Percentiles rank a stretch among this genome's conserved stretches.
phyloP scores from a whole-genome alignment of 2,888 invertebrate species.

The Drosophila mimica region DNA sequence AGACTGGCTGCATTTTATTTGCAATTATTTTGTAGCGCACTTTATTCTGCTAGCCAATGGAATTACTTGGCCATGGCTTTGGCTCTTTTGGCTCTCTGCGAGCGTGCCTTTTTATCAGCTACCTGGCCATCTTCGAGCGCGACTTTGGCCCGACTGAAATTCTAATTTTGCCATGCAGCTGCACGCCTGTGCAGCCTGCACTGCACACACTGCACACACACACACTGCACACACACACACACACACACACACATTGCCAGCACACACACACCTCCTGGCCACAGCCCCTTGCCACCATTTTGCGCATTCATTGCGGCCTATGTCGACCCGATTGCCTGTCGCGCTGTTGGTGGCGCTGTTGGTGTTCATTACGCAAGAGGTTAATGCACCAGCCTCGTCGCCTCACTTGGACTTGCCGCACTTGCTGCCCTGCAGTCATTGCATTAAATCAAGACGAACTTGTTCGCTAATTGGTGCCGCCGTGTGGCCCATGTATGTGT shows the following conservation, averaged over 20 bases:
- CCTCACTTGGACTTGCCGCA: conserved; percentile 34
- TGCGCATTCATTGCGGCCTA: conserved; percentile 25
- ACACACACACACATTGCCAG: neutral
- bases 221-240: conserved; percentile 20
- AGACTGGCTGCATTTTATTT: conserved; percentile 76
- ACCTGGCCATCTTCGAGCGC: conserved; percentile 64
- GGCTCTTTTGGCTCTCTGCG: conserved; percentile 22
- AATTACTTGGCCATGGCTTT: conserved; percentile 66
- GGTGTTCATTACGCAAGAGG: conserved; percentile 81
- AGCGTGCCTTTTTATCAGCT: conserved; percentile 58
- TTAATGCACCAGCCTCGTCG: conserved; percentile 68
- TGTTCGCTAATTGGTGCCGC: conserved; percentile 66
- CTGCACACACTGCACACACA: conserved; percentile 11
- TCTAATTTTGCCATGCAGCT: conserved; percentile 81
- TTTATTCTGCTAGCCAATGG: conserved; percentile 68
- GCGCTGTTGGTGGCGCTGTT: conserved; percentile 78
- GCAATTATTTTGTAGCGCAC: conserved; percentile 83
- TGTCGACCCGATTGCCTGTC: conserved; percentile 70
- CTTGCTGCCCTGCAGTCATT: conserved; percentile 62
- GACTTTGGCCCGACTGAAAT: conserved; percentile 59
- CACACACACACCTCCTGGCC: conserved; percentile 25
- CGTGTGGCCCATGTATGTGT: conserved; percentile 29
- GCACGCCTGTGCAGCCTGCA: conserved; percentile 60
- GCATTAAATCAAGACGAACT: conserved; percentile 71
- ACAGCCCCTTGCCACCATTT: conserved; percentile 21